phyloP scores from a whole-genome alignment of 2,797 vertebrate genomes.

The Numenius phaeopus region DNA sequence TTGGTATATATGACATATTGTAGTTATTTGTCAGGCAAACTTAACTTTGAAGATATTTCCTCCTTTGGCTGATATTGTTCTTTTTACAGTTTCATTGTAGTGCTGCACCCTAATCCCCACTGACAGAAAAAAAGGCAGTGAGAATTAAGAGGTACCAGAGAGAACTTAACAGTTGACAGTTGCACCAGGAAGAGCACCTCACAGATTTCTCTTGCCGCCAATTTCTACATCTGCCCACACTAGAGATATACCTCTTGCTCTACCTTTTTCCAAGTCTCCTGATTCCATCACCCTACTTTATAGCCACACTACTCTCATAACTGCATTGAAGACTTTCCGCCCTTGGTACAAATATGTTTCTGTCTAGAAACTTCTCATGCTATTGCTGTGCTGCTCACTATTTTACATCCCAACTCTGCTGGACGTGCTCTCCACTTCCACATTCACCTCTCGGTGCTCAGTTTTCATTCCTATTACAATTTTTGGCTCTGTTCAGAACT shows the following conservation, averaged over 20 bases:
- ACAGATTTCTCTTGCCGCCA: background rate
- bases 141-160: background rate
- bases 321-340: background rate
- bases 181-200: background rate
- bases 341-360: background rate
- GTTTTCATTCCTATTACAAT: background rate
- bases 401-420: background rate
- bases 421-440: background rate
- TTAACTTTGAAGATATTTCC: background rate
- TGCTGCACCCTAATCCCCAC: fast-evolving
- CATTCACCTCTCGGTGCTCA: background rate
- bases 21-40: background rate
- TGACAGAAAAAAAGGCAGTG: background rate
- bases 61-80: background rate
- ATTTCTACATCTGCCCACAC: background rate
- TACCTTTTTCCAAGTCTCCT: background rate
- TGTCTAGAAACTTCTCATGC: background rate
- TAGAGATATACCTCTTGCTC: background rate
- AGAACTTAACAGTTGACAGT: background rate
- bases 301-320: background rate
- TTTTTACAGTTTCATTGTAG: background rate
- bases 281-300: background rate
- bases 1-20: background rate
- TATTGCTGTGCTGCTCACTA: background rate
- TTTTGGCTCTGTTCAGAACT: background rate